Evolutionary conservation across 2,113 vertebrate species (phyloP).

Genomic region (Ursus arctos): DNA sequence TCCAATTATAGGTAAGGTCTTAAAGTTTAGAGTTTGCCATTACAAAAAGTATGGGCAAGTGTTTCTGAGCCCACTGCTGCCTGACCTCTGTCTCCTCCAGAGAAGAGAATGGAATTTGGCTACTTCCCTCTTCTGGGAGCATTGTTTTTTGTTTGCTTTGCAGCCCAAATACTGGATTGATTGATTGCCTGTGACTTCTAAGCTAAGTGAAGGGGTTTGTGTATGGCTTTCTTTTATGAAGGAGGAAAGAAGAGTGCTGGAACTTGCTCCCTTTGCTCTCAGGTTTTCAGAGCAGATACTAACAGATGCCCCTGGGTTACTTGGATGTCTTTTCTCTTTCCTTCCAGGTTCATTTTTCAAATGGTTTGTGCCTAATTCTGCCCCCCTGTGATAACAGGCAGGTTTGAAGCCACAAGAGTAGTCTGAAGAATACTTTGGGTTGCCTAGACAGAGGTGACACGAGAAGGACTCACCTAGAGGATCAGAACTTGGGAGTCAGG

Average conservation of each 20-base stretch:
- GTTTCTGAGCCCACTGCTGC: neutral
- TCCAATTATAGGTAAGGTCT: neutral
- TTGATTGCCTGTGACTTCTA: neutral
- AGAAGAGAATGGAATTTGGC: neutral
- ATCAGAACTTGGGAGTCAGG: neutral
- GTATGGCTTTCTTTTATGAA: neutral
- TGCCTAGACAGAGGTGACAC: neutral
- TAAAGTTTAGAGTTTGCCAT: conserved; percentile 17
- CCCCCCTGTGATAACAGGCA: neutral
- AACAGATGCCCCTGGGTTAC: neutral
- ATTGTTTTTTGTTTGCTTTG: conserved; percentile 13
- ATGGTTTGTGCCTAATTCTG: neutral
- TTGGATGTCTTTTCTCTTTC: neutral
- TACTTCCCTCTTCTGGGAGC: neutral
- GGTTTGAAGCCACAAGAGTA: neutral
- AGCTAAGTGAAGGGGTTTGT: conserved; percentile 1
- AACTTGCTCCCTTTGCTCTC: neutral
- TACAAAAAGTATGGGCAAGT: neutral
- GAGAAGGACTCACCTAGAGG: conserved; percentile 42
- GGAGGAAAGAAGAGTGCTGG: neutral
- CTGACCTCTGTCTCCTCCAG: neutral
- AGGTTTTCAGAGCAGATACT: neutral
- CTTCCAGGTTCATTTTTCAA: neutral
- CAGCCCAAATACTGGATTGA: neutral
- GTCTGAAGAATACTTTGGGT: neutral